These are phyloP conservation scores for Leptosomus discolor DNA, from an alignment of 2,113 vertebrate genomes.

Conservation along the genomic window DNA sequence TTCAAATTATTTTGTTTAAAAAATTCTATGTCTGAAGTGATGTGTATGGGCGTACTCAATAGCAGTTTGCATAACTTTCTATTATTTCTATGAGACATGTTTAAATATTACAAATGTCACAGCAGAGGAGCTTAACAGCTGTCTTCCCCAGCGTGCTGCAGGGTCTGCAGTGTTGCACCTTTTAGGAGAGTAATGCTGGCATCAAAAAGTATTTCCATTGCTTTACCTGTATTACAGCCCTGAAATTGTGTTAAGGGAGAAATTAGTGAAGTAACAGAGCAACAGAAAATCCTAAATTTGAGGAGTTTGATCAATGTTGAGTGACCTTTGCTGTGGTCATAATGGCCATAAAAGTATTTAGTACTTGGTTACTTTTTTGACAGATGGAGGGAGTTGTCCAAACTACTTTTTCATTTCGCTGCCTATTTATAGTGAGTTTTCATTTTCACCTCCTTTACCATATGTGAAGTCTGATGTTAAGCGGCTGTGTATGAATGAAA, in stretches of 20 bases:
- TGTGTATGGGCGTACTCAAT: neutral
- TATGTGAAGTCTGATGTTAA: neutral
- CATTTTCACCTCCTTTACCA: rapidly evolving
- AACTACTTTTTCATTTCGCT: neutral
- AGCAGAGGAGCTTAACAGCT: neutral
- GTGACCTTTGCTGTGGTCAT: neutral
- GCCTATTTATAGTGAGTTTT: neutral
- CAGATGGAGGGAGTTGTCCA: neutral
- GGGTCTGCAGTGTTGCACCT: neutral
- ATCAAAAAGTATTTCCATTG: neutral
- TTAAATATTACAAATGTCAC: neutral
- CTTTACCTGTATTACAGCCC: neutral
- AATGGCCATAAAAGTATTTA: neutral
- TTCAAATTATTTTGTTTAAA: neutral
- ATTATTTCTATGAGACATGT: neutral
- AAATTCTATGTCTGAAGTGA: neutral
- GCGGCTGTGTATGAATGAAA: neutral
- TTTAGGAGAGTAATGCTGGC: neutral
- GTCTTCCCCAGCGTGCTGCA: neutral
- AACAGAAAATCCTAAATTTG: neutral
- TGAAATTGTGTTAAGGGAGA: neutral
- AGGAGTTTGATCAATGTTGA: neutral
- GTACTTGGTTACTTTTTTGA: neutral
- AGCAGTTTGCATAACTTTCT: neutral
- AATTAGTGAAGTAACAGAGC: neutral